Evolutionary conservation across 2,888 invertebrate species (phyloP), one percentile per base, ranked within the genome.

Genomic region (Cephonodes hylas): DNA sequence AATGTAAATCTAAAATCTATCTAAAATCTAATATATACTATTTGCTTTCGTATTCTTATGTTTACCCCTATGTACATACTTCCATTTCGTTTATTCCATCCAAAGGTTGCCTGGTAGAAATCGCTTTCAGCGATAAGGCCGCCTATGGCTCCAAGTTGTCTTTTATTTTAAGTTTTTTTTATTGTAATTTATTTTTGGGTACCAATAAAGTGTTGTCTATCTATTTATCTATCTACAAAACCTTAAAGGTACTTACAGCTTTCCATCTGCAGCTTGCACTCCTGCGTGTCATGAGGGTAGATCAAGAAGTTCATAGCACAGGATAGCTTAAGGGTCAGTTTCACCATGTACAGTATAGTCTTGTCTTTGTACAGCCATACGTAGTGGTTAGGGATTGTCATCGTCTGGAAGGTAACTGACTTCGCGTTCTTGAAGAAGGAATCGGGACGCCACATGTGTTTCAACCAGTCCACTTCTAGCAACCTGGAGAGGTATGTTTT

Each of bases 271-370:
- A 98, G 93, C 88, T 97, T 97, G 83, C 98, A 98, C 84, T 97
- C 97, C 88, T 98, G 98, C 0, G 97, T 97, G 79, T 98, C 98
- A 79, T 98, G 98, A 0, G 98, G 98, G 86, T 98, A 98, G 78
- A 97, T 97, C 77, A 97, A 95, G 84, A 98, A 97, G 86, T 98
- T 97, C 98, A 98, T 98, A 0, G 97, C 97, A 78, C 98, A 98
- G 0, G 97, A 98, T 34, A 98, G 88, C 68, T 96, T 96, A 66
- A 98, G 84, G 0, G 98, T 98, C 71, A 98, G 95, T 94, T 98
- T 98, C 77, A 97, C 90, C 90, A 90, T 91, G 84, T 97, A 98
- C 34, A 91, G 69, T 20, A 91, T 91, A 0, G 88, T 89, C 73
- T 89, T 89, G 72, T 89, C 90, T 66, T 89, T 97, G 85, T 97